Percentiles rank a stretch among this genome's conserved stretches.
phyloP scores from a whole-genome alignment of 2,888 invertebrate species.

The Eubasilissa splendida region DNA sequence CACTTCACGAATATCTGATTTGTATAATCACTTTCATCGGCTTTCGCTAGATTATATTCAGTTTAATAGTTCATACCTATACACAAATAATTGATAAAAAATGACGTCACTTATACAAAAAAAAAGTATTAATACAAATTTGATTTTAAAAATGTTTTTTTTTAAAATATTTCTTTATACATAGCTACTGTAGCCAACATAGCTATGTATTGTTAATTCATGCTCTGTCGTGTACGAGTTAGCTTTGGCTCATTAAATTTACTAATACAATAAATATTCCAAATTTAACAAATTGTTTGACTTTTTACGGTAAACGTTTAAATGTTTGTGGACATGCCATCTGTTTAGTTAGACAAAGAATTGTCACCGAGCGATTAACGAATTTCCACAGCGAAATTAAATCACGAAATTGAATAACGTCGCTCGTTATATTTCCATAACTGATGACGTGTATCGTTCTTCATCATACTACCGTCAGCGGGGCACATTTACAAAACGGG shows the following conservation, averaged over 20 bases:
- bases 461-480: conserved; percentile 53
- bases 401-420: conserved; percentile 46
- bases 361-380: conserved; percentile 35
- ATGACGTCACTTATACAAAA: too few relatives aligned
- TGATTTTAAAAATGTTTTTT: too few relatives aligned
- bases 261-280: conserved; percentile 24
- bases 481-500: not conserved
- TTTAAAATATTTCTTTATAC: too few relatives aligned
- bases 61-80: too few relatives aligned
- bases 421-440: conserved; percentile 37
- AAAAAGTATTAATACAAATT: too few relatives aligned
- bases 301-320: conserved; percentile 55
- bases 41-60: too few relatives aligned
- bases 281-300: conserved; percentile 53
- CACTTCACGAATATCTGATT: too few relatives aligned
- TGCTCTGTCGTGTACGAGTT: conserved; percentile 1
- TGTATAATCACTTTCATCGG: too few relatives aligned
- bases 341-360: conserved; percentile 52
- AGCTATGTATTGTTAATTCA: not conserved
- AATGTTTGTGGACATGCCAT: conserved; percentile 56
- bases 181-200: too few relatives aligned
- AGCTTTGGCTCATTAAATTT: not conserved
- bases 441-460: conserved; percentile 54
- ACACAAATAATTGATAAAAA: too few relatives aligned
- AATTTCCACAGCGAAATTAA: conserved; percentile 38